Evolutionary conservation across 2,797 vertebrate species (phyloP).

Genomic region (Sebastes cheni): DNA sequence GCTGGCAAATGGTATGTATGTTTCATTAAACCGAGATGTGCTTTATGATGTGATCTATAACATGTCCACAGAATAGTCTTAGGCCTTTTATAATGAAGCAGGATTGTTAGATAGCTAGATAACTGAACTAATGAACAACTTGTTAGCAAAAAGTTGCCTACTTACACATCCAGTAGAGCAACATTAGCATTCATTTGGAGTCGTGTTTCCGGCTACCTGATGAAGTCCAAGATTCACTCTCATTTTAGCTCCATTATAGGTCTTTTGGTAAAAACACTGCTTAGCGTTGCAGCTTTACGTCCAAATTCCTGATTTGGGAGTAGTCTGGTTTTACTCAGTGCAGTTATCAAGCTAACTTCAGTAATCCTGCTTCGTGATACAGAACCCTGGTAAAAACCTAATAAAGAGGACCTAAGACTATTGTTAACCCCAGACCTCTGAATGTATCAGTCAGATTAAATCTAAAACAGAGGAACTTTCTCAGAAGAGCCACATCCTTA

Average conservation of each 20-base stretch:
- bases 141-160: not conserved
- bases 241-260: not conserved
- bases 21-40: not conserved
- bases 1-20: not conserved
- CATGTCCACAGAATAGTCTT: not conserved
- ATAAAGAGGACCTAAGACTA: not conserved
- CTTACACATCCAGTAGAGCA: not conserved
- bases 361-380: slow-evolving; percentile 19
- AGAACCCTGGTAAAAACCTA: not conserved
- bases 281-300: not conserved
- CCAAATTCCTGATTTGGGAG: not conserved
- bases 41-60: not conserved
- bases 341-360: not conserved
- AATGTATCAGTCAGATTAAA: not conserved
- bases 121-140: not conserved
- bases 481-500: slow-evolving; percentile 1
- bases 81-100: slow-evolving; percentile 9
- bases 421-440: slow-evolving; percentile 4
- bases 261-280: not conserved
- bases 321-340: not conserved
- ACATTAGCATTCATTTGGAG: not conserved
- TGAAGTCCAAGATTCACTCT: not conserved
- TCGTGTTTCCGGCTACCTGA: not conserved
- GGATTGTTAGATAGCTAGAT: not conserved
- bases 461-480: slow-evolving; percentile 10